Base-by-base conservation (phyloP, 2,113 vertebrate species). In the Phaethon lepturus region DNA sequence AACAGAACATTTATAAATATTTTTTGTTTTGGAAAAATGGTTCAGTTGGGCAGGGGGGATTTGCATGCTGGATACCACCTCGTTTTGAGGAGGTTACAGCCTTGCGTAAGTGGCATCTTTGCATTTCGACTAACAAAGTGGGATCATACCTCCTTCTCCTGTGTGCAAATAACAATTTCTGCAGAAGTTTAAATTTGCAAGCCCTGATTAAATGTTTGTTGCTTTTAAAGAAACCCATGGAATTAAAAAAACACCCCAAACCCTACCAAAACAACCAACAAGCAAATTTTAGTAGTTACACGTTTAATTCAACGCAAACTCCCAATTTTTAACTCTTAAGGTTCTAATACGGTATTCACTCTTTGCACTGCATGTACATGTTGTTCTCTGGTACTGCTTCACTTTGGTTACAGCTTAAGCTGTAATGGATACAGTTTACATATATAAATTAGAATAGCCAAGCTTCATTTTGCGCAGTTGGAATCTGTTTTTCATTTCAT, bases 401-500 rank as follows among this genome's bases (percentile, higher is more conserved):
- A 2, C 67, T 88, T 47, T 71, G 44, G 20, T 74, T 86, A 24
- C 72, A 92, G 50, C 50, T 62, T 28, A 66, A 81, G 26, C 56
- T 72, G 24, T 62, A 59, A 8, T 22, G 40, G 33, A 15, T 72
- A 17, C 20, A 49, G 7, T 62, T 52, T 16, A 40, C 11, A 4
- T 52, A 13, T 3, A 55, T 40, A 24, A 75, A 75, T 56, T 24
- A 24, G 33, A 87, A 42, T n/a, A 87, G 17, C 66, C 59, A 38
- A 25, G 42, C 79, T 94, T 80, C 20, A 4, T 64, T 78, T 91
- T 71, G 14, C 1, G 0, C 40, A 18, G 25, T 69, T 79, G 50
- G n/a, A 72, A 26, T 59, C 44, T 62, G 77, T 11, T 90, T 95
- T 94, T 90, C 33, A 24, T 93, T 95, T 95, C 3, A 24, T 24